Percentiles rank a stretch among this genome's conserved stretches.
Evolutionary conservation across 1,140 invertebrate species (phyloP).

Genomic region (Drosophila sproati): DNA sequence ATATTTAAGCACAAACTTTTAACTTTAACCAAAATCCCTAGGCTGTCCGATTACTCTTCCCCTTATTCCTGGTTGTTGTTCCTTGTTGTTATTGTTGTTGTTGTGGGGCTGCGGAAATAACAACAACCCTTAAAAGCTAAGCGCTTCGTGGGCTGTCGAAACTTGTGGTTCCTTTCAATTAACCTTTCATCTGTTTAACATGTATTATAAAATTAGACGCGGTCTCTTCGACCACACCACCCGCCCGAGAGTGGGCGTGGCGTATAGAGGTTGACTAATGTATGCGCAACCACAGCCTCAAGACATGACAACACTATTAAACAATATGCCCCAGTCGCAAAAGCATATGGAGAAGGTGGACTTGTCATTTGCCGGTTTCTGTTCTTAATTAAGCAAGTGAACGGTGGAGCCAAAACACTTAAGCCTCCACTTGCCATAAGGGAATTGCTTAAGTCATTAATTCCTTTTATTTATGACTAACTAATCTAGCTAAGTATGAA

Average conservation of each 20-base stretch:
- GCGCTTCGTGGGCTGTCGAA: constrained; percentile 69
- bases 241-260: constrained; percentile 26
- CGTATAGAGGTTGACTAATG: constrained; percentile 54
- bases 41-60: constrained; percentile 30
- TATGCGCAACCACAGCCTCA: constrained; percentile 78
- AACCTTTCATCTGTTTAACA: constrained; percentile 83
- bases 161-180: constrained; percentile 81
- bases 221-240: constrained; percentile 66
- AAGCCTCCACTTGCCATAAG: constrained; percentile 6
- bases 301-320: constrained; percentile 82
- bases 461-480: constrained; percentile 5
- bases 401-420: neutral
- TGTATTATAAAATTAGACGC: constrained; percentile 83
- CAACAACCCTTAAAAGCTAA: constrained; percentile 69
- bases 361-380: constrained; percentile 17
- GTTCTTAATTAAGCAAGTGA: constrained; percentile 46
- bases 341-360: constrained; percentile 9
- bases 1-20: constrained; percentile 81
- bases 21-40: constrained; percentile 77
- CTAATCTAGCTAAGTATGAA: neutral
- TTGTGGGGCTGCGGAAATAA: constrained; percentile 19
- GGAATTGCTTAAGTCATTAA: constrained; percentile 2
- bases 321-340: constrained; percentile 58
- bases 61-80: constrained; percentile 2
- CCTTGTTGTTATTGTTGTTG: constrained; percentile 36